Percentiles rank a stretch among this genome's conserved stretches.
Conservation (phyloP, 2,113 vertebrate species). For the Athene noctua region DNA sequence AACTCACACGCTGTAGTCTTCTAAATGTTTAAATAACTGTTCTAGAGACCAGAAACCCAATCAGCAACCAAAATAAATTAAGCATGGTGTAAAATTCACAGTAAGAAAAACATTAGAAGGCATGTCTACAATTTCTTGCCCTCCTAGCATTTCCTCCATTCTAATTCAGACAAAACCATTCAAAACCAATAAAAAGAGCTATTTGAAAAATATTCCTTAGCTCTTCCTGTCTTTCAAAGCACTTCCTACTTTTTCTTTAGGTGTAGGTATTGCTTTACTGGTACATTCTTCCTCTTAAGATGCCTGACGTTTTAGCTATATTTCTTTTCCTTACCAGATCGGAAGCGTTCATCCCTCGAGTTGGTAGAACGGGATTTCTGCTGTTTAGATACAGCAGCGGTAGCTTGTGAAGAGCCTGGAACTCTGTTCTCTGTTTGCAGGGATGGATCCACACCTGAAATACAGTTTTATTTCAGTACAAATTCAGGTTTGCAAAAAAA, state of each 20-base stretch:
- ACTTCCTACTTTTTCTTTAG: background rate
- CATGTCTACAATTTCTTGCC: background rate
- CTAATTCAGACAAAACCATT: background rate
- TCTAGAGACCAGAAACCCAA: background rate
- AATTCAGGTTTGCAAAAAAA: background rate
- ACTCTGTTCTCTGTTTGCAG: slow-evolving; percentile 85
- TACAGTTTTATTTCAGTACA: background rate
- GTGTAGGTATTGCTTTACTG: background rate
- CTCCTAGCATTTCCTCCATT: background rate
- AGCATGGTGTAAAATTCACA: background rate
- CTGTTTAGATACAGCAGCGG: slow-evolving; percentile 72
- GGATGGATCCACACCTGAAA: slow-evolving; percentile 89
- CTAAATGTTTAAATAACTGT: background rate
- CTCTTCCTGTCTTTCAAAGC: background rate
- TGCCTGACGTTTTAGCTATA: background rate
- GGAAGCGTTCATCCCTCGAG: slow-evolving; percentile 91
- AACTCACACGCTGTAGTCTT: background rate
- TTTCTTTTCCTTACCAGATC: slow-evolving; percentile 82
- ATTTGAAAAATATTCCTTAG: background rate
- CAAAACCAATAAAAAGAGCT: background rate
- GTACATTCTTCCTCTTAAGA: background rate
- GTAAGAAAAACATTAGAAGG: background rate
- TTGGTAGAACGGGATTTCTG: slow-evolving; percentile 83
- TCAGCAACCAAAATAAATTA: background rate
- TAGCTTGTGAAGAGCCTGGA: slow-evolving; percentile 75